Conservation (phyloP, 2,113 vertebrate genomes). For the Emydura subglobosa region DNA sequence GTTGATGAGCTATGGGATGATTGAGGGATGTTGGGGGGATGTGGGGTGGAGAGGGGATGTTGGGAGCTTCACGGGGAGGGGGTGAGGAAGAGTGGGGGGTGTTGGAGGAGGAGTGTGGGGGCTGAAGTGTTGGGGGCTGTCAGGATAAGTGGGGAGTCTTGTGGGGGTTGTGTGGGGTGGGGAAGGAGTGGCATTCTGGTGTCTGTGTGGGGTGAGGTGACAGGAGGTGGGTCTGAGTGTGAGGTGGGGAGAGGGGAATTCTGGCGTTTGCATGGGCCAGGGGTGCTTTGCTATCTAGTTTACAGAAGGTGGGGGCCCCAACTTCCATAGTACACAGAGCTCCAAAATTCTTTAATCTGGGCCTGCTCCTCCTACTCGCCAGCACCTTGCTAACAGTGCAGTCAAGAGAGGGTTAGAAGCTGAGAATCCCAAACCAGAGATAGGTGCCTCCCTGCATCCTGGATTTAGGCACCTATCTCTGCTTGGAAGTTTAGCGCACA, state of each 20-base stretch:
- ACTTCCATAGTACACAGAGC: neutral
- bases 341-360: neutral
- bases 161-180: neutral
- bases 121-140: neutral
- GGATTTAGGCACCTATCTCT: too few relatives aligned
- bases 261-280: neutral
- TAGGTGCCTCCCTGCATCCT: neutral
- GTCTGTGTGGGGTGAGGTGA: neutral
- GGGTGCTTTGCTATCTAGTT: neutral
- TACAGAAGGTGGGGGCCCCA: neutral
- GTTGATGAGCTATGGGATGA: neutral
- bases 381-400: neutral
- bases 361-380: neutral
- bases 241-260: neutral
- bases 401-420: neutral
- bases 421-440: neutral
- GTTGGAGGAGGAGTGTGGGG: neutral
- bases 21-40: neutral
- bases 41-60: neutral
- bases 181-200: too few relatives aligned
- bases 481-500: neutral
- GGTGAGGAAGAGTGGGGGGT: neutral
- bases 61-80: neutral
- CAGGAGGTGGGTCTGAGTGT: neutral
- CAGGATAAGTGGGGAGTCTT: neutral